These are phyloP conservation scores for Drymonia ruficornis DNA, from an alignment of 2,888 invertebrate genomes.

Conservation along the genomic window DNA sequence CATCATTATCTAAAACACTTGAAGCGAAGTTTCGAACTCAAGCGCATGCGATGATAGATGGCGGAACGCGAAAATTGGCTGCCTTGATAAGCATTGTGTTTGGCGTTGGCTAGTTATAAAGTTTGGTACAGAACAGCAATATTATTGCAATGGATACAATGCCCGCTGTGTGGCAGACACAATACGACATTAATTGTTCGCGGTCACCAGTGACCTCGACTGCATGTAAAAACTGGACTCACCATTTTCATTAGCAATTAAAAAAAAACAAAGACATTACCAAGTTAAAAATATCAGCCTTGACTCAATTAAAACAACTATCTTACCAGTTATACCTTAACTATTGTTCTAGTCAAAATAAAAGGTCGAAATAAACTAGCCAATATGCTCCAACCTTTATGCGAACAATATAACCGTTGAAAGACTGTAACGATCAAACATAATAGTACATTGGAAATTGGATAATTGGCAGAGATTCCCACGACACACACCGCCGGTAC, in stretches of 20 bases:
- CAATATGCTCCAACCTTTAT: slow-evolving; percentile 11
- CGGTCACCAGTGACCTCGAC: too few species aligned
- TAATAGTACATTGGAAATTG: slow-evolving; percentile 59
- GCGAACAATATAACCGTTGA: slow-evolving; percentile 49
- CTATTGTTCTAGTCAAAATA: too few species aligned
- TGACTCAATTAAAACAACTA: too few species aligned
- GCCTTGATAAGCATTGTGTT: slow-evolving; percentile 46
- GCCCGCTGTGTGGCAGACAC: background rate
- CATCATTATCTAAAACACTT: slow-evolving; percentile 69
- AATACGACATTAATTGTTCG: too few species aligned
- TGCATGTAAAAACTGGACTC: too few species aligned
- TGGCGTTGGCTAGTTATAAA: slow-evolving; percentile 31
- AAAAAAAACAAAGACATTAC: too few species aligned
- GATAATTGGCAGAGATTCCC: slow-evolving; percentile 66
- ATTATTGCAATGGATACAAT: slow-evolving; percentile 5
- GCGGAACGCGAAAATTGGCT: slow-evolving; percentile 53
- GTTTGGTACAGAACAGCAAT: slow-evolving; percentile 26
- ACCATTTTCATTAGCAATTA: too few species aligned
- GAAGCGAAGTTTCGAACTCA: slow-evolving; percentile 39
- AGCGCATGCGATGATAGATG: slow-evolving; percentile 52
- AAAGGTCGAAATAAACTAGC: background rate
- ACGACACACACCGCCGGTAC: slow-evolving; percentile 41
- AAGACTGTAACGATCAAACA: slow-evolving; percentile 54
- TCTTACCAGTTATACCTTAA: too few species aligned
- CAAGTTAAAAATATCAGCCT: too few species aligned